Base-by-base conservation (phyloP, 2,113 vertebrate genomes). In the Grantiella picta region DNA sequence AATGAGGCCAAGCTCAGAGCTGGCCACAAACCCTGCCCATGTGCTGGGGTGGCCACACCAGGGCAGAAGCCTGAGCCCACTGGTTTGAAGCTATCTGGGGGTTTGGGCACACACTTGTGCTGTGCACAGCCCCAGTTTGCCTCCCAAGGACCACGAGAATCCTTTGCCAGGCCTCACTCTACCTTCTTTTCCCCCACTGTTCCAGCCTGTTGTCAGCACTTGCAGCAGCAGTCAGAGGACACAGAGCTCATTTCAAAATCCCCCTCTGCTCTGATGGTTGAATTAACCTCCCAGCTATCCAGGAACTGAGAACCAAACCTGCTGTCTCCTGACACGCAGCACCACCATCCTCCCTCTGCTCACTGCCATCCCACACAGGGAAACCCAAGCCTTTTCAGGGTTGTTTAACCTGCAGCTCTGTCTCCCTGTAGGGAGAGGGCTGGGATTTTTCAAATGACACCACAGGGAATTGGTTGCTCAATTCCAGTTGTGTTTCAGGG, bases 41-140 rank as follows among this genome's bases (percentile, higher is more conserved):
- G 42, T 1, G 0, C 36, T n/a, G 22, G 21, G 31, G 6, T 18
- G 4, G 3, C 40, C 6, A 15, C 36, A 20, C 38, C 7, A 40
- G 45, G 53, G 20, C 35, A 22, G 31, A 60, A 76, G 9, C 40
- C 38, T 61, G 25, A 47, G 54, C 42, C 54, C 29, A 19, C 29
- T 54, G 56, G 2, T 36, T 53, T 2, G 1, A 20, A 59, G 45
- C 9, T 36, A 0, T 14, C 3, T n/a, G 29, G 52, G 47, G 29
- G 2, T 42, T 12, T 38, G 49, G n/a, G 12, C 25, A 20, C 33
- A 33, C 22, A 0, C 33, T 0, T 23, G 11, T 5, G 1, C n/a
- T 10, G 31, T 7, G 10, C 45, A 10, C 40, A 21, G 21, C 47
- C 52, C 25, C 14, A 8, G 0, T 54, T 81, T 57, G 45, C 29